Percentiles rank a stretch among this genome's conserved stretches.
These are phyloP conservation scores for Trachelus iudaicus DNA, from an alignment of 2,888 invertebrate species.

Conservation along the genomic window DNA sequence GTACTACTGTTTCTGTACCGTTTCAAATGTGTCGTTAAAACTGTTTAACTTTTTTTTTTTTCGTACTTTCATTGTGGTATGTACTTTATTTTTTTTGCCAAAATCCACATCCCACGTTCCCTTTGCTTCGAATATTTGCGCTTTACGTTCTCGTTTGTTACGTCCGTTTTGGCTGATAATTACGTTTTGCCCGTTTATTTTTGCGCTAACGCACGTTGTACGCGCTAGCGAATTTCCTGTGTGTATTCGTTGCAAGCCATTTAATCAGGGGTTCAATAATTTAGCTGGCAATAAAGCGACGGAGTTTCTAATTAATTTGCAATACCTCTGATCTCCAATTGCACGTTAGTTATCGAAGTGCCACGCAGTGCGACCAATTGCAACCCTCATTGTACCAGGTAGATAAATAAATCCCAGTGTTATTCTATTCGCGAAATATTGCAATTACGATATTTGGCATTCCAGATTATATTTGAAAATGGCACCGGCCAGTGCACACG, in stretches of 20 bases:
- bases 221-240: neutral
- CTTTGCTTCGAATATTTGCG: slow-evolving; percentile 45
- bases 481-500: neutral
- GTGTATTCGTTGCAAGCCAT: slow-evolving; percentile 36
- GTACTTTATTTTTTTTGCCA: neutral
- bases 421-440: neutral
- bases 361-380: neutral
- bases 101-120: slow-evolving; percentile 4
- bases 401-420: neutral
- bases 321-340: slow-evolving; percentile 22
- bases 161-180: slow-evolving; percentile 44
- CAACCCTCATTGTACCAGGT: neutral
- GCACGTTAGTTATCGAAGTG: slow-evolving; percentile 35
- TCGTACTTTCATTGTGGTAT: neutral
- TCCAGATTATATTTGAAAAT: neutral
- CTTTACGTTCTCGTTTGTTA: slow-evolving; percentile 35
- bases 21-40: neutral
- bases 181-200: slow-evolving; percentile 53
- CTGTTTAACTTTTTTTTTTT: neutral
- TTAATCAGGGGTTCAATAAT: slow-evolving; percentile 41
- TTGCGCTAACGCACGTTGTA: slow-evolving; percentile 47
- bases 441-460: neutral
- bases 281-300: slow-evolving; percentile 30
- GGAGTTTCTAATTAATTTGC: slow-evolving; percentile 38
- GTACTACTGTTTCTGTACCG: neutral